These are phyloP conservation scores for Sebastes baramenuke DNA, from an alignment of 2,797 vertebrate species.

Conservation along the genomic window DNA sequence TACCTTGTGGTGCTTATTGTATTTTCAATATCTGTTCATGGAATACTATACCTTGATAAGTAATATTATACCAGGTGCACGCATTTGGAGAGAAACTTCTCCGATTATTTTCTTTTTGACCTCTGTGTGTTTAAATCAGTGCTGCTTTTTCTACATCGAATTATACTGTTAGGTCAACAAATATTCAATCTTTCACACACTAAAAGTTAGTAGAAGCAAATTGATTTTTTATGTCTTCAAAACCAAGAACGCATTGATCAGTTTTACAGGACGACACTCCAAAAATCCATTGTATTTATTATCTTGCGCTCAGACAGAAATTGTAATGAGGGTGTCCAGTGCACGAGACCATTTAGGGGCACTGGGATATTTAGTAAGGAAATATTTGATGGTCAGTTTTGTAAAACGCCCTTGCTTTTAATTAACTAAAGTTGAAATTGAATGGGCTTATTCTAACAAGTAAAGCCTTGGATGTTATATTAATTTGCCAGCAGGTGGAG, in stretches of 20 bases:
- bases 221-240: too few species aligned
- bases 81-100: not conserved
- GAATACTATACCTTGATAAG: not conserved
- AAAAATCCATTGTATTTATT: not conserved
- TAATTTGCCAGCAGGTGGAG: constrained; percentile 51
- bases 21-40: not conserved
- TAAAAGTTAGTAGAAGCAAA: not conserved
- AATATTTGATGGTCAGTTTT: not conserved
- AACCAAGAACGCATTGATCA: not conserved
- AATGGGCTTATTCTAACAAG: not conserved
- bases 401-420: not conserved
- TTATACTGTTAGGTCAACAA: not conserved
- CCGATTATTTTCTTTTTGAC: not conserved
- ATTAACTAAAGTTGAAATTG: not conserved
- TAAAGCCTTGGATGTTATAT: not conserved
- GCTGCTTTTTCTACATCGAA: not conserved
- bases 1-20: not conserved
- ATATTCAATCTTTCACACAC: not conserved
- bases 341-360: not conserved
- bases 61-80: not conserved
- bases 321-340: not conserved
- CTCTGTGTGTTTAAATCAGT: fast-evolving
- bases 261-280: not conserved
- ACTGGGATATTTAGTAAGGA: not conserved
- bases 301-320: not conserved